Percentiles rank a stretch among this genome's conserved stretches.
phyloP scores from a whole-genome alignment of 2,888 invertebrate species.

The Cantharis lateralis region DNA sequence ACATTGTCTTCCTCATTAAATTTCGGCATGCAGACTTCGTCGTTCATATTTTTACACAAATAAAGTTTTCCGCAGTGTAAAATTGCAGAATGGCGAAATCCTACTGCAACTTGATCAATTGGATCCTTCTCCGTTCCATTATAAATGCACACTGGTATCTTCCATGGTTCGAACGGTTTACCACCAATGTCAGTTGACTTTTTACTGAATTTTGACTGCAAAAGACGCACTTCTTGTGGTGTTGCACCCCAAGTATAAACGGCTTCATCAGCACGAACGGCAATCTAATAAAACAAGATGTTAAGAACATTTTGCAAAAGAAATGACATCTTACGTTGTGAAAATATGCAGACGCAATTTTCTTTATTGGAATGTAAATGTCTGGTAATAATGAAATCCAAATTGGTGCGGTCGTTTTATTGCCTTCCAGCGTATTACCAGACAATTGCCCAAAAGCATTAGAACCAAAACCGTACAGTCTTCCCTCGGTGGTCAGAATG shows the following conservation, averaged over 20 bases:
- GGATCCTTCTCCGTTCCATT: conserved; percentile 41
- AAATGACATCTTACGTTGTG: conserved; percentile 68
- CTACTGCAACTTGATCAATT: conserved; percentile 60
- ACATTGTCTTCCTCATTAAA: conserved; percentile 47
- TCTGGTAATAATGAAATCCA: conserved; percentile 59
- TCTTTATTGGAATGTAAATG: conserved; percentile 55
- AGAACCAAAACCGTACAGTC: conserved; percentile 71
- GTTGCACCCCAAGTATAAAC: conserved; percentile 79
- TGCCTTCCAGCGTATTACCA: conserved; percentile 45
- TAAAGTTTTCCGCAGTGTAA: conserved; percentile 50
- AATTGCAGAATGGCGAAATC: conserved; percentile 77
- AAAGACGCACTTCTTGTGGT: conserved; percentile 73
- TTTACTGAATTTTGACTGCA: conserved; percentile 53
- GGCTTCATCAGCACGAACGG: conserved; percentile 66
- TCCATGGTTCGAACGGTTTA: conserved; percentile 48
- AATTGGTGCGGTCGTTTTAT: conserved; percentile 67
- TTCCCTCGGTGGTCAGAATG: conserved; percentile 69
- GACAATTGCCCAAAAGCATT: conserved; percentile 83
- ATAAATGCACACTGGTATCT: conserved; percentile 50
- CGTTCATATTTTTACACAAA: conserved; percentile 91
- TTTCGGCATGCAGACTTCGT: conserved; percentile 81
- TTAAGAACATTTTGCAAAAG: neutral
- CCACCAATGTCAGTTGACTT: conserved; percentile 34
- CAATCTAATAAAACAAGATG: conserved; percentile 60
- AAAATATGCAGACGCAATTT: conserved; percentile 72